A percentile compares a stretch with the other conserved stretches of the same genome.
Conservation (phyloP, 2,888 invertebrate genomes). For the Nemotelus pantherinus region DNA sequence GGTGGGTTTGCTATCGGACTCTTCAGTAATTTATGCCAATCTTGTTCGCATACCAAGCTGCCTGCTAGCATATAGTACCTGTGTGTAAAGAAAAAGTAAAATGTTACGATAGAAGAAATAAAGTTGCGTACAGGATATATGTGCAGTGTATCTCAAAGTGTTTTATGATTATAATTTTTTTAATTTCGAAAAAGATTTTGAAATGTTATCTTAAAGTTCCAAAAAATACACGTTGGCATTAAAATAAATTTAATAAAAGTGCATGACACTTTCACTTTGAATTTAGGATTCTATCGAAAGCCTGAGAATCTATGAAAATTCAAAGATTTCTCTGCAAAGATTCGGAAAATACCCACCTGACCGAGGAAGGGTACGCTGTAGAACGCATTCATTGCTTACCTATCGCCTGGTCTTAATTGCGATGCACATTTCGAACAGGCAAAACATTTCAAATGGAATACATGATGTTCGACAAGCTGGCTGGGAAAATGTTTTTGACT, state of each 20-base stretch:
- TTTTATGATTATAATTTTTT: no score
- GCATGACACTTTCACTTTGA: no score
- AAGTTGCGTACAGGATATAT: not conserved
- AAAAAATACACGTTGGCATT: no score
- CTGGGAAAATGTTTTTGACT: conserved; percentile 53
- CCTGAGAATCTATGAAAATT: not conserved
- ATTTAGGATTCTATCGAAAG: no score
- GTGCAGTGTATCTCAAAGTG: no score
- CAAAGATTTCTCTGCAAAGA: conserved; percentile 31
- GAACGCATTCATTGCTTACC: conserved; percentile 64
- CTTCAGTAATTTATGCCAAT: conserved; percentile 90
- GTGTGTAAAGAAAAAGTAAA: conserved; percentile 50
- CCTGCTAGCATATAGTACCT: conserved; percentile 89
- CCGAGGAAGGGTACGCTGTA: no score
- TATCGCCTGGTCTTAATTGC: conserved; percentile 88
- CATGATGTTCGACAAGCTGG: conserved; percentile 69
- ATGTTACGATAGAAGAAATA: not conserved
- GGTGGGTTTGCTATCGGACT: conserved; percentile 72
- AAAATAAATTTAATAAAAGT: no score
- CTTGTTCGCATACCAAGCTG: conserved; percentile 89
- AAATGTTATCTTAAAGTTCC: no score
- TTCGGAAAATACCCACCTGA: conserved; percentile 5
- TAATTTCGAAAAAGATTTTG: no score
- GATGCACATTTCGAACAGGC: conserved; percentile 90
- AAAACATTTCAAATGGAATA: conserved; percentile 95